phyloP scores from a whole-genome alignment of 2,797 vertebrate species.

The Alfaro cultratus region DNA sequence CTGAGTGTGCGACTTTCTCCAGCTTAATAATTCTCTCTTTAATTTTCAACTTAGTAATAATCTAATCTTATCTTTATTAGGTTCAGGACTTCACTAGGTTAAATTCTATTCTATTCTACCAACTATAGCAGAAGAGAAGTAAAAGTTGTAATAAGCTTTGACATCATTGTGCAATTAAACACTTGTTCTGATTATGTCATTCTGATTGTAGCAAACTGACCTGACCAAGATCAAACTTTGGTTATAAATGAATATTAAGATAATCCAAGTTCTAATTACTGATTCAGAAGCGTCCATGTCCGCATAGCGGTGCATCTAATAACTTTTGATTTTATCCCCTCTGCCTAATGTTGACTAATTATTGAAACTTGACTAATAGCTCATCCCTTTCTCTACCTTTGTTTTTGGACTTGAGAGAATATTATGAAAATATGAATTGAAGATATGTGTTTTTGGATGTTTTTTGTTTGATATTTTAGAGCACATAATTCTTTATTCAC shows the following conservation, averaged over 20 bases:
- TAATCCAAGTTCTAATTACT: neutral
- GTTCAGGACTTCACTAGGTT: neutral
- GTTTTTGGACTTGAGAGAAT: neutral
- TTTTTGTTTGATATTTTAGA: neutral
- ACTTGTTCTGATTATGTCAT: neutral
- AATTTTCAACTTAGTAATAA: neutral
- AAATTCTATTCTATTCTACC: too few species aligned
- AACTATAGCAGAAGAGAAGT: too few species aligned
- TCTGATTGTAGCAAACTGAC: neutral
- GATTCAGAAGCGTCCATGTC: neutral
- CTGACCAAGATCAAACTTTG: neutral
- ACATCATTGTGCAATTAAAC: too few species aligned
- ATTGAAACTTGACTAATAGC: neutral
- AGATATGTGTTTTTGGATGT: neutral
- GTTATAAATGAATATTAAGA: neutral
- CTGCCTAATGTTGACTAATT: neutral
- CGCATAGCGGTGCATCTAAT: neutral
- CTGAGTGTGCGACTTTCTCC: neutral
- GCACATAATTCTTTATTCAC: neutral
- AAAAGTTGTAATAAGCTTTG: too few species aligned
- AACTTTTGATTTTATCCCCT: neutral
- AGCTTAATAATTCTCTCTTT: neutral
- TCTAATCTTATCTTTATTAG: neutral
- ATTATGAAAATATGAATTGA: neutral
- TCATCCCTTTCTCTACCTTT: neutral